Evolutionary conservation across 2,888 invertebrate genomes (phyloP), one percentile per base, ranked within the genome.

Genomic region (Agrotis puta): DNA sequence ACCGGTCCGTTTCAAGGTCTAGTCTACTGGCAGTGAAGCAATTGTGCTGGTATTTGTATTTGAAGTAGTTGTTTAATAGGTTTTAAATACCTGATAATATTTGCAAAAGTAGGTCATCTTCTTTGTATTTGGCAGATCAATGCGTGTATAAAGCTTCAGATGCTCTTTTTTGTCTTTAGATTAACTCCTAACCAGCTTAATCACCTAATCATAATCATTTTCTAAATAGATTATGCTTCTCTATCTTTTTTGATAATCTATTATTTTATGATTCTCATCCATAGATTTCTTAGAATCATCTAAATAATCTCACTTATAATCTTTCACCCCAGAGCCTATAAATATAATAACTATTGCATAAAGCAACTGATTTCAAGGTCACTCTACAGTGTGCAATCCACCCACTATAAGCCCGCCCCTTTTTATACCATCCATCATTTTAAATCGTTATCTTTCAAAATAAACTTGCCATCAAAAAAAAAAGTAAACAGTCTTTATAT

Each of bases 1-100:
- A 67, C 83, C 74, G 70, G 84, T 82, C 58, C 39, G n/a, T 54
- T 79, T 77, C 79, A 83, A 83, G 83, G 83, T 83, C 84, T 72
- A 51, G 81, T 64, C 70, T 73, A 74, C 51, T 72, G 79, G 14
- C 64, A 70, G 64, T 69, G 72, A 69, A 77, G 77, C 70, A 75
- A 80, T 75, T 79, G 64, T 78, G 22, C 20, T 7, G 7, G n/a
- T 54, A 58, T 27, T 70, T 56, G 48, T 50, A 39, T 47, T 45
- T n/a, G 16, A 62, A 76, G 45, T 76, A 76, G 57, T 73, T 73
- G 33, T 73, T 24, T 20, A 20, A 50, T 64, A 74, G n/a, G 33
- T 50, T 39, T 39, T 39, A 51, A 24, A 13, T 22, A 5, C 27
- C 22, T 56, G 2, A 16, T 22, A 24, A 48, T 4, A 39, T 20